Evolutionary conservation across 2,113 vertebrate genomes (phyloP), one percentile per base, ranked within the genome.

Genomic region (Nyctereutes procyonoides): DNA sequence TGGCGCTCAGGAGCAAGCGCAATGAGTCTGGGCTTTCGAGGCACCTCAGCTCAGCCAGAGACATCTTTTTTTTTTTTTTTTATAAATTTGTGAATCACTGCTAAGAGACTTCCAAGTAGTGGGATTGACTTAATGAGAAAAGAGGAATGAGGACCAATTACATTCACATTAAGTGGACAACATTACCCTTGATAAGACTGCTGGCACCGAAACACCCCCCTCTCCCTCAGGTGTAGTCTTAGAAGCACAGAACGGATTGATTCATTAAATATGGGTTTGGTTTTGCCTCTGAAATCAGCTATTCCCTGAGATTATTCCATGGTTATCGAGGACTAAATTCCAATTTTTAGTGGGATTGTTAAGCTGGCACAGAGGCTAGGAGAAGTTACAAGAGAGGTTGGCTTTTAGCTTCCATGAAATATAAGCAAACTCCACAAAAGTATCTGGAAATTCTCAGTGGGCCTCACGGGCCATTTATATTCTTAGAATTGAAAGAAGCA

Each of bases 41-140:
- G 28, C 2, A 19, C 91, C 43, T 95, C 93, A 43, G 30, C 53
- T 88, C 82, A 92, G 81, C 67, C 79, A 79, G 69, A 89, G 19
- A 84, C 51, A 92, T 83, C 19, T 93, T 90, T 95, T 62, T 65
- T 89, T 79, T 83, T 15, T 93, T 90, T 95, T 62, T 65, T 89
- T 79, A 94, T 35, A 97, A 95, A 93, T 90, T 51, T 85, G 32
- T 89, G 53, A 22, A 96, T 88, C 43, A 81, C 80, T 84, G 67
- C 53, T 62, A 76, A 67, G 92, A 85, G 55, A 55, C 12, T 60
- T 90, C 28, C 56, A 84, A n/a, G 4, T 86, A 35, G 20, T 93
- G 95, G 53, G 85, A 80, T 0, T 88, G 79, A 94, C 90, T 97
- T 97, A 93, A 96, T 97, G 60, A 97, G 94, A 84, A 89, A 89